These are phyloP conservation scores for Sitobion miscanthi DNA, from an alignment of 1,140 invertebrate genomes.

Conservation along the genomic window DNA sequence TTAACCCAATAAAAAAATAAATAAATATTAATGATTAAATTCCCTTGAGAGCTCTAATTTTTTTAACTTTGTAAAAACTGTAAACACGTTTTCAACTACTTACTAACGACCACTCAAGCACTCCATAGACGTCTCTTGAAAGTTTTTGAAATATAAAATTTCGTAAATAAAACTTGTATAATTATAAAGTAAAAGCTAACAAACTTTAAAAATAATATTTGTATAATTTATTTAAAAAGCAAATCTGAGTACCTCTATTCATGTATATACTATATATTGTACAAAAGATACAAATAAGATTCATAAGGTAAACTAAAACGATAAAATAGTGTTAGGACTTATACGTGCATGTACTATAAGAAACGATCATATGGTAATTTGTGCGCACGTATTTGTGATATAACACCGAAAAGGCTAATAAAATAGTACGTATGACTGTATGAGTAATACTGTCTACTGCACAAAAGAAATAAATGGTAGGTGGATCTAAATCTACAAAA, in stretches of 20 bases:
- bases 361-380: too few species aligned
- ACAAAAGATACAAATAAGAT: background rate
- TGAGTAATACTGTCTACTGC: too few species aligned
- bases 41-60: background rate
- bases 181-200: constrained; percentile 18
- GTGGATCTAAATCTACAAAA: too few species aligned
- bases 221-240: background rate
- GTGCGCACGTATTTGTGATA: background rate
- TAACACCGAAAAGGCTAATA: background rate
- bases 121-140: background rate
- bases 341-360: too few species aligned
- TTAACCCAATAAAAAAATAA: background rate
- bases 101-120: constrained; percentile 1
- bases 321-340: background rate
- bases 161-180: constrained; percentile 20
- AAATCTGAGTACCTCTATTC: background rate
- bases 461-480: too few species aligned
- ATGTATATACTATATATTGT: background rate
- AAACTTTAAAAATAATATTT: constrained; percentile 23
- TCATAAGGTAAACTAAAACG: background rate
- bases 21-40: background rate
- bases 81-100: background rate
- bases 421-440: too few species aligned
- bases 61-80: background rate
- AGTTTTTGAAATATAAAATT: background rate